These are phyloP conservation scores for Achroia grisella DNA, from an alignment of 1,140 invertebrate genomes.

Conservation along the genomic window DNA sequence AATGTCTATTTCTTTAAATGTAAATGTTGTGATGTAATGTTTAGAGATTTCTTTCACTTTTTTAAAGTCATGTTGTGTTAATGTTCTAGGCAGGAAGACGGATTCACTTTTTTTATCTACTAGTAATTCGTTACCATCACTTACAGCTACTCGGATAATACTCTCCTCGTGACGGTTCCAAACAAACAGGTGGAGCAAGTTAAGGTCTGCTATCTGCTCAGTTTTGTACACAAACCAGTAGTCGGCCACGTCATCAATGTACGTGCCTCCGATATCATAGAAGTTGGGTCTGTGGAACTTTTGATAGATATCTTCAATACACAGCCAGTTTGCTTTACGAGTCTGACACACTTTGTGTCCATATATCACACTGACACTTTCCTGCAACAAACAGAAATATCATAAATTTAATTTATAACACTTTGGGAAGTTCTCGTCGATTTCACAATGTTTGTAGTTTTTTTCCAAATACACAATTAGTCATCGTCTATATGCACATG, in stretches of 20 bases:
- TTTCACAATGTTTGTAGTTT: constrained; percentile 20
- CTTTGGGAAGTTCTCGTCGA: no score
- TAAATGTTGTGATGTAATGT: constrained; percentile 49
- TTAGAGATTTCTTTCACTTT: constrained; percentile 20
- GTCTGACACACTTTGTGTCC: constrained; percentile 37
- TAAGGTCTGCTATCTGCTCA: constrained; percentile 38
- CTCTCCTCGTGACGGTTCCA: constrained; percentile 24
- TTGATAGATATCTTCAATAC: constrained; percentile 43
- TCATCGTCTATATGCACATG: no score
- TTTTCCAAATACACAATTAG: no score
- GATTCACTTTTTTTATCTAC: constrained; percentile 31
- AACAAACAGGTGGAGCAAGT: constrained; percentile 48
- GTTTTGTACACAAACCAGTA: constrained; percentile 49
- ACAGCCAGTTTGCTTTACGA: constrained; percentile 42
- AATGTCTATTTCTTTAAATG: constrained; percentile 44
- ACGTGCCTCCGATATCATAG: constrained; percentile 61
- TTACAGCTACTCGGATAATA: constrained; percentile 30
- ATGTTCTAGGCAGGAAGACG: constrained; percentile 22
- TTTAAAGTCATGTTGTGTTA: constrained; percentile 30
- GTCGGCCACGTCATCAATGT: constrained; percentile 36
- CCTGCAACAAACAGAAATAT: constrained; percentile 18
- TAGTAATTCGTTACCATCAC: constrained; percentile 25
- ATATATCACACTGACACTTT: constrained; percentile 23
- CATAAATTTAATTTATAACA: no score
- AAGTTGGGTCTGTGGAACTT: constrained; percentile 47